Evolutionary conservation across 2,888 invertebrate genomes (phyloP).

Genomic region (Oscheius sp.): DNA sequence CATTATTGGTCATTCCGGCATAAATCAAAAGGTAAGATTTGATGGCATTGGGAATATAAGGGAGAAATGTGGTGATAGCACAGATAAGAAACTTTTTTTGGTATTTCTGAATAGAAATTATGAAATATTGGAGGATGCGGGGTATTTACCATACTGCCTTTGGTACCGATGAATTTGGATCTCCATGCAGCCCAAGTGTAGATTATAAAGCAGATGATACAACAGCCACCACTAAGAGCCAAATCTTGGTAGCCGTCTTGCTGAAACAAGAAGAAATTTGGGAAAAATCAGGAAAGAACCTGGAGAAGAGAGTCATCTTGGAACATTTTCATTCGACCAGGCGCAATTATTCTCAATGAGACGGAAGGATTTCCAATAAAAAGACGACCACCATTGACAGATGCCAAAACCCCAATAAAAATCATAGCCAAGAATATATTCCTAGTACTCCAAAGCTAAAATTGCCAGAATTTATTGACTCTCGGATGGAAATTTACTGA

Average conservation of each 20-base stretch:
- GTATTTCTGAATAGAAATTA: conserved; percentile 7
- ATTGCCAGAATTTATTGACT: too few relatives aligned
- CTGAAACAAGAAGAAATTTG: conserved; percentile 13
- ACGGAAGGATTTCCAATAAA: conserved; percentile 12
- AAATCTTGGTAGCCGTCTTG: conserved; percentile 13
- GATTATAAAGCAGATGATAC: conserved; percentile 15
- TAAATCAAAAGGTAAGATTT: conserved; percentile 24
- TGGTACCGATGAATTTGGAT: background rate
- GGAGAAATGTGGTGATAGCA: conserved; percentile 22
- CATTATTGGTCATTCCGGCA: background rate
- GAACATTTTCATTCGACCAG: conserved; percentile 21
- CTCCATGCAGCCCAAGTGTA: conserved; percentile 8
- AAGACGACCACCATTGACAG: conserved; percentile 1
- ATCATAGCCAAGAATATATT: conserved; percentile 7
- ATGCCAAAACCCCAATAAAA: background rate
- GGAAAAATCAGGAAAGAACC: conserved; percentile 4
- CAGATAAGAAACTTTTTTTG: conserved; percentile 20
- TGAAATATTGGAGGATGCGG: background rate
- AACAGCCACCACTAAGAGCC: background rate
- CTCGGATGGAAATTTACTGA: background rate
- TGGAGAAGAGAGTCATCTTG: conserved; percentile 1
- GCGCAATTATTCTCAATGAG: background rate
- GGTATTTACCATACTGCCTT: background rate
- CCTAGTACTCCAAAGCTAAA: conserved; percentile 25
- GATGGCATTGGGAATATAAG: conserved; percentile 24